Conservation (phyloP, 2,797 vertebrate genomes). For the Tadarida brasiliensis region DNA sequence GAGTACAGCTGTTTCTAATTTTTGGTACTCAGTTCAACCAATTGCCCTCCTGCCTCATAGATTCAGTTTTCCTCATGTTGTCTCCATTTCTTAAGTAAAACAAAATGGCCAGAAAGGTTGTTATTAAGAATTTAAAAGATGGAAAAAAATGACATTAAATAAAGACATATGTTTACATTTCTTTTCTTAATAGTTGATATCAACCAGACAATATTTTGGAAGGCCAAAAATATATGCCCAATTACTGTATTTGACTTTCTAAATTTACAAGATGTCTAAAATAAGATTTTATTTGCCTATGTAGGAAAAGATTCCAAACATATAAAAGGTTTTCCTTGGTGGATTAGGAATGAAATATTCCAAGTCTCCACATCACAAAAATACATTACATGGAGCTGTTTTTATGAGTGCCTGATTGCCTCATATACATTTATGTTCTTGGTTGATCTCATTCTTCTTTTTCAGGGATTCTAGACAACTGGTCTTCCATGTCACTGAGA, state of each 20-base stretch:
- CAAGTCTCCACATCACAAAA: slow-evolving; percentile 60
- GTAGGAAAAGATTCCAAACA: slow-evolving; percentile 60
- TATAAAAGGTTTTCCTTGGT: slow-evolving; percentile 61
- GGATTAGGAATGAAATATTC: slow-evolving; percentile 58
- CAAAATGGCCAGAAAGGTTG: not conserved
- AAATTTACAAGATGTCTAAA: slow-evolving; percentile 38
- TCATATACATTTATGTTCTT: slow-evolving; percentile 49
- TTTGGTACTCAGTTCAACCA: not conserved
- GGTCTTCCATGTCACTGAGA: slow-evolving; percentile 11
- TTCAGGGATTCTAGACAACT: slow-evolving; percentile 17
- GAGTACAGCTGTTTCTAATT: slow-evolving; percentile 3
- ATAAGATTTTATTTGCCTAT: slow-evolving; percentile 58
- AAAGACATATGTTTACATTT: not conserved
- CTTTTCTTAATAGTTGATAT: not conserved
- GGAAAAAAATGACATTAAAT: not conserved
- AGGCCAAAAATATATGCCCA: slow-evolving; percentile 44
- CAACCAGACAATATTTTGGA: slow-evolving; percentile 31
- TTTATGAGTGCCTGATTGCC: slow-evolving; percentile 47
- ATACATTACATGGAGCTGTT: slow-evolving; percentile 18
- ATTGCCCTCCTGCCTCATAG: not conserved
- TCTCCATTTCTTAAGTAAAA: not conserved
- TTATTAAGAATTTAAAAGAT: slow-evolving; percentile 26
- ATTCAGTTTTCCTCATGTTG: slow-evolving; percentile 3
- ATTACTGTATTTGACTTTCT: slow-evolving; percentile 47
- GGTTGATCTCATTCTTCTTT: slow-evolving; percentile 47